These are phyloP conservation scores for Leiothrix lutea DNA, from an alignment of 2,113 vertebrate genomes.

Conservation along the genomic window DNA sequence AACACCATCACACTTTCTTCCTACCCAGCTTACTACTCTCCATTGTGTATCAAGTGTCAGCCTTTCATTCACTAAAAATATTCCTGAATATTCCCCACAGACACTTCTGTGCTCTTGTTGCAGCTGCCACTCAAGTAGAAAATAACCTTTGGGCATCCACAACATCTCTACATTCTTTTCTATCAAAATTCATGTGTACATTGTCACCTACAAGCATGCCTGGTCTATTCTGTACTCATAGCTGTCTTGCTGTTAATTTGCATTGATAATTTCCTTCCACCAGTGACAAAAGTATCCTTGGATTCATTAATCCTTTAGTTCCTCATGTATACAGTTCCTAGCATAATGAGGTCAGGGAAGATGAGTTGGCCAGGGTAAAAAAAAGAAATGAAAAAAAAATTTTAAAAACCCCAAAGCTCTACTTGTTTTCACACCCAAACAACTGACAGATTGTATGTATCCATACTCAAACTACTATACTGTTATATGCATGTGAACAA, in stretches of 20 bases:
- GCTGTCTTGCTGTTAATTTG: not conserved
- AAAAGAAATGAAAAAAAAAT: not conserved
- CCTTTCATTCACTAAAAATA: not conserved
- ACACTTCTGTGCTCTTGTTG: not conserved
- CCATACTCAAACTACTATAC: not conserved
- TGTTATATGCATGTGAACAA: not conserved
- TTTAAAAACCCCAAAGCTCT: rapidly evolving
- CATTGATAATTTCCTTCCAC: not conserved
- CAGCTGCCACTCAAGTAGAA: not conserved
- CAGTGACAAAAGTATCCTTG: not conserved
- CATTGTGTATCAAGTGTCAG: not conserved
- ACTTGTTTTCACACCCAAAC: not conserved
- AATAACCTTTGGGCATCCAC: not conserved
- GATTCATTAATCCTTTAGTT: not conserved
- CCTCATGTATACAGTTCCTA: not conserved
- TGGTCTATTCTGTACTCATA: not conserved
- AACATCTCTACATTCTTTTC: not conserved
- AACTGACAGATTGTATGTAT: not conserved
- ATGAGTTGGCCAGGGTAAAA: not conserved
- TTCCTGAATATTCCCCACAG: not conserved
- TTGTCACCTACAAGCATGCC: not conserved
- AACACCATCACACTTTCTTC: not conserved
- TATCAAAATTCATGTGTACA: not conserved
- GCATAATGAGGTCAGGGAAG: not conserved
- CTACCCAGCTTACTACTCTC: not conserved